A percentile compares a stretch with the other conserved stretches of the same genome.
phyloP scores from a whole-genome alignment of 1,140 invertebrate genomes.

The Sitophilus oryzae region DNA sequence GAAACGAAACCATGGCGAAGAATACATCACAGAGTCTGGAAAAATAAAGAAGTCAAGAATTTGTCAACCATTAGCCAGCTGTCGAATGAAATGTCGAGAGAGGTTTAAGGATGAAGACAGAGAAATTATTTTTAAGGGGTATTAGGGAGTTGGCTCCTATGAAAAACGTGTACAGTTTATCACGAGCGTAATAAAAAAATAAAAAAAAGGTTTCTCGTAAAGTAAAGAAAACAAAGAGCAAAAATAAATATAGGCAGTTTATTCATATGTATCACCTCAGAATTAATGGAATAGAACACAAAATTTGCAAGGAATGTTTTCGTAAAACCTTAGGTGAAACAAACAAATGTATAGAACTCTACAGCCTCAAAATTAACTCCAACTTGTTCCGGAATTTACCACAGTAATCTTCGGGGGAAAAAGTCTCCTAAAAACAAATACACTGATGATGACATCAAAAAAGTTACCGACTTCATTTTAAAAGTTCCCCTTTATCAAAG shows the following conservation, averaged over 20 bases:
- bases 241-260: neutral
- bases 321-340: slow-evolving; percentile 2
- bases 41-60: neutral
- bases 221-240: neutral
- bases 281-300: neutral
- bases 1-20: neutral
- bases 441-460: neutral
- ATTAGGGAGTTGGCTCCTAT: neutral
- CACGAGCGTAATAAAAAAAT: neutral
- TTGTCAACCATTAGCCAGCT: neutral
- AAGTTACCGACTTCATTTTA: neutral
- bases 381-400: neutral
- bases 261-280: neutral
- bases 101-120: neutral
- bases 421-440: neutral
- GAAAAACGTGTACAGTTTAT: neutral
- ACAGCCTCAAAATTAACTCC: neutral
- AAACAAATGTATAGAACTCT: neutral
- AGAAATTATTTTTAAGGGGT: neutral
- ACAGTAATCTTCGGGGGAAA: neutral
- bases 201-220: neutral
- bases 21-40: neutral
- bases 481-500: neutral
- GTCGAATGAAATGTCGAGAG: neutral
- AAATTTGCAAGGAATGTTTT: slow-evolving; percentile 9